These are phyloP conservation scores for Epinotia brunnichana DNA, from an alignment of 2,888 invertebrate genomes.

Conservation along the genomic window DNA sequence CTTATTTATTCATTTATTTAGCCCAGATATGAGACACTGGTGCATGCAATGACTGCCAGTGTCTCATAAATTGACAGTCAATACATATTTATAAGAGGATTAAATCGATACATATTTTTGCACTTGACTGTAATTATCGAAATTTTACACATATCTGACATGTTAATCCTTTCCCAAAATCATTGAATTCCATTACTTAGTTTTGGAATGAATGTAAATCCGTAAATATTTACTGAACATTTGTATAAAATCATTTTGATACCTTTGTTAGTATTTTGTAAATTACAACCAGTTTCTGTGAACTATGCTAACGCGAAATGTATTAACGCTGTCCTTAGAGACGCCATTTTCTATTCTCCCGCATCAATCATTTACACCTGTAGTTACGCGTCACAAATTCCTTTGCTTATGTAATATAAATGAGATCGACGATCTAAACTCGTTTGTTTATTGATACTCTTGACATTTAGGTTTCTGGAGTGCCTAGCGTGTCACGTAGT, in stretches of 20 bases:
- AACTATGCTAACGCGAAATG: slow-evolving; percentile 52
- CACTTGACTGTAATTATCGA: no score
- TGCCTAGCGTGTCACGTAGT: neutral
- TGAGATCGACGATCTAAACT: slow-evolving; percentile 1
- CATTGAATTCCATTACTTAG: neutral
- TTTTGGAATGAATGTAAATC: no score
- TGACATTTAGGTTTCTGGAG: neutral
- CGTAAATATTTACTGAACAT: no score
- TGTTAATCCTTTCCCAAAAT: neutral
- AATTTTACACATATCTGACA: no score
- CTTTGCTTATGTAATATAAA: slow-evolving; percentile 23
- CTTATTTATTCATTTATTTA: no score
- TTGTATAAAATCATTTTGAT: no score
- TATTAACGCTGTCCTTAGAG: slow-evolving; percentile 62
- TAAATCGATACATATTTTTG: no score
- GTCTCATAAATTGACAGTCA: no score
- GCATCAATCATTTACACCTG: slow-evolving; percentile 32
- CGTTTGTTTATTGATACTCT: slow-evolving; percentile 18
- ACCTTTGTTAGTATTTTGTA: no score
- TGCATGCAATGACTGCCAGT: no score
- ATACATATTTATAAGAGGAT: no score
- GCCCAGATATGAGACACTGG: no score
- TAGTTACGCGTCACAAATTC: slow-evolving; percentile 38
- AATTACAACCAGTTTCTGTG: slow-evolving; percentile 16
- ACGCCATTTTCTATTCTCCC: slow-evolving; percentile 31